These are phyloP conservation scores for Anoura caudifer DNA, from an alignment of 2,113 vertebrate species.

Conservation along the genomic window DNA sequence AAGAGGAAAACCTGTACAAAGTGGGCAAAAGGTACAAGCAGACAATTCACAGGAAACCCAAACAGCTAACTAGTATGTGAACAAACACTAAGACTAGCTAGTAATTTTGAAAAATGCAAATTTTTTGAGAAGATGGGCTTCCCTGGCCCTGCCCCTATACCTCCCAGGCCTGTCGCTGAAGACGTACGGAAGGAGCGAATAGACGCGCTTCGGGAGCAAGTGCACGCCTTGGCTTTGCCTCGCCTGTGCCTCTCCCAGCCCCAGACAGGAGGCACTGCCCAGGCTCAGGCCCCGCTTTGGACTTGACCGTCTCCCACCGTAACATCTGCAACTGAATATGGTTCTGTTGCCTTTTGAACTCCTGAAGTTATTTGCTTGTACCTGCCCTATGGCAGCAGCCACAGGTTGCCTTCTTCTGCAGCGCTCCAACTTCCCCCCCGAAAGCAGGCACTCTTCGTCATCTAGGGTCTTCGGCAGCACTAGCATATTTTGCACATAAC, in stretches of 20 bases:
- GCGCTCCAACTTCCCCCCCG: neutral
- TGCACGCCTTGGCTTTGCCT: neutral
- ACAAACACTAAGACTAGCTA: neutral
- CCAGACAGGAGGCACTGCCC: neutral
- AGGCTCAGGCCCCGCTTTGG: neutral
- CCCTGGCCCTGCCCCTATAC: neutral
- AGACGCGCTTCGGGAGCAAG: neutral
- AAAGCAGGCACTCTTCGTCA: neutral
- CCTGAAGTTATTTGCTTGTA: neutral
- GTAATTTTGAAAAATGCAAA: neutral
- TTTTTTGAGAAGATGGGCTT: neutral
- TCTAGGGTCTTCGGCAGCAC: neutral
- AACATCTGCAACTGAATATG: neutral
- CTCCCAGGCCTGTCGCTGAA: neutral
- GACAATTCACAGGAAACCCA: neutral
- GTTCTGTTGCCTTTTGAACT: neutral
- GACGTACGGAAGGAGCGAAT: neutral
- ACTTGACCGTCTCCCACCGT: neutral
- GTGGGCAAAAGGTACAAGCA: neutral
- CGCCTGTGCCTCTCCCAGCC: neutral
- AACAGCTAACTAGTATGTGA: neutral
- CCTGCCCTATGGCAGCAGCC: neutral
- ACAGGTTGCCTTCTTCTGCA: neutral
- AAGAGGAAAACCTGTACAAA: neutral
- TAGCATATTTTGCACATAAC: constrained; percentile 14